Evolutionary conservation across 2,888 invertebrate genomes (phyloP).

Genomic region (Deroplatys truncata): DNA sequence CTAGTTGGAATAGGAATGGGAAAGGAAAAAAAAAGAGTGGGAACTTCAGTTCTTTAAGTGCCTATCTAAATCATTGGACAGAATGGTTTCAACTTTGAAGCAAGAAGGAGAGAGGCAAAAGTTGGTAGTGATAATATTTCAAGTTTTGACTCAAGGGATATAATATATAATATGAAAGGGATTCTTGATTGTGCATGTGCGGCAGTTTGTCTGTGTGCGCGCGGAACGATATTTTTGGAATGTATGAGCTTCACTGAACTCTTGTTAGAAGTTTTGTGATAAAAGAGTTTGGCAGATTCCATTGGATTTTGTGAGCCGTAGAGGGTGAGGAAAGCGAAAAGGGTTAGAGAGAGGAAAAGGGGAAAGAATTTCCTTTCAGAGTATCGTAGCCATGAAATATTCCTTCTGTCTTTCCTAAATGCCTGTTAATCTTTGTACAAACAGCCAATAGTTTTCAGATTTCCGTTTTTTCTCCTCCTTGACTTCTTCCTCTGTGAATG

Average conservation of each 20-base stretch:
- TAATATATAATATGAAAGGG: not conserved
- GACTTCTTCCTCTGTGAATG: not conserved
- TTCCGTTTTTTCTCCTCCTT: not conserved
- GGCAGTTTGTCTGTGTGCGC: not conserved
- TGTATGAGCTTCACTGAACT: constrained; percentile 9
- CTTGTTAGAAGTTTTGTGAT: constrained; percentile 20
- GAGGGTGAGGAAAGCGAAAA: not conserved
- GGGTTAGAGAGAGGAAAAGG: not conserved
- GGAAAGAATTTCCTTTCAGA: constrained; percentile 5
- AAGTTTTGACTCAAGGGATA: constrained; percentile 23
- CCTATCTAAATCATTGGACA: constrained; percentile 3
- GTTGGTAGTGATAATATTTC: constrained; percentile 22
- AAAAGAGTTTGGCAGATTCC: constrained; percentile 24
- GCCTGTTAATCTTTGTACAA: not conserved
- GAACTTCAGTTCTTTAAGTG: not conserved
- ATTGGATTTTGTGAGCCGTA: constrained; percentile 12
- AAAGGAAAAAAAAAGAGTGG: not conserved
- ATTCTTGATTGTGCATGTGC: not conserved
- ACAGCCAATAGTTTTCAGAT: not conserved
- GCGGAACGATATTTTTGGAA: constrained; percentile 11
- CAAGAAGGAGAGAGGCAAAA: not conserved
- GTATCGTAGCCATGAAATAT: not conserved
- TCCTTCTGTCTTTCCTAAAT: not conserved
- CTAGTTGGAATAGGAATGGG: not conserved
- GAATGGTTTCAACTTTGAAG: constrained; percentile 13